A percentile compares a stretch with the other conserved stretches of the same genome.
Conservation (phyloP, 1,140 invertebrate genomes). For the Spodoptera litura region DNA sequence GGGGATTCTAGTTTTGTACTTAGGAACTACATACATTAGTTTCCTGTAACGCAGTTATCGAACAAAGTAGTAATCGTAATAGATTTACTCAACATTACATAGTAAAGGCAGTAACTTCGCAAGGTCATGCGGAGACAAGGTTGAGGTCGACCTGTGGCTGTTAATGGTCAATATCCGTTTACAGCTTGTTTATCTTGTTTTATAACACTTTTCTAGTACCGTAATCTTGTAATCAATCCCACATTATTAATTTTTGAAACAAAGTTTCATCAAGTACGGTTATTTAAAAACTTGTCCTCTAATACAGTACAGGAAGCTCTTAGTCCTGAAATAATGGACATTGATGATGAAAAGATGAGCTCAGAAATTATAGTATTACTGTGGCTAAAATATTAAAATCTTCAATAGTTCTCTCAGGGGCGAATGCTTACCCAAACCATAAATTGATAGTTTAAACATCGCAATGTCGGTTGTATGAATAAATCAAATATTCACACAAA, state of each 20-base stretch:
- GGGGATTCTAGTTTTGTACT: no score
- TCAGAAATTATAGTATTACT: no score
- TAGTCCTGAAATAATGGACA: neutral
- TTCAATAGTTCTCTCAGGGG: no score
- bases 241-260: no score
- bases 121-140: slow-evolving; percentile 36
- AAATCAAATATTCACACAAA: slow-evolving; percentile 19
- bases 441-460: neutral
- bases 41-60: neutral
- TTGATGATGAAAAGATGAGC: no score
- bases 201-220: neutral
- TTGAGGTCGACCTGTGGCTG: slow-evolving; percentile 13
- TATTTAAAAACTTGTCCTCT: no score
- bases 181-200: neutral
- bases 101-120: slow-evolving; percentile 15
- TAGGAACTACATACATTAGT: neutral
- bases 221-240: neutral
- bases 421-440: neutral
- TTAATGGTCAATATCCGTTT: slow-evolving; percentile 6
- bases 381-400: no score
- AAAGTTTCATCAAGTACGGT: no score
- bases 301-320: neutral
- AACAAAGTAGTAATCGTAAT: neutral
- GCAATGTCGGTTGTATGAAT: slow-evolving; percentile 14
- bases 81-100: slow-evolving; percentile 16